phyloP scores from a whole-genome alignment of 2,888 invertebrate genomes.

The Luperina nickerlii region DNA sequence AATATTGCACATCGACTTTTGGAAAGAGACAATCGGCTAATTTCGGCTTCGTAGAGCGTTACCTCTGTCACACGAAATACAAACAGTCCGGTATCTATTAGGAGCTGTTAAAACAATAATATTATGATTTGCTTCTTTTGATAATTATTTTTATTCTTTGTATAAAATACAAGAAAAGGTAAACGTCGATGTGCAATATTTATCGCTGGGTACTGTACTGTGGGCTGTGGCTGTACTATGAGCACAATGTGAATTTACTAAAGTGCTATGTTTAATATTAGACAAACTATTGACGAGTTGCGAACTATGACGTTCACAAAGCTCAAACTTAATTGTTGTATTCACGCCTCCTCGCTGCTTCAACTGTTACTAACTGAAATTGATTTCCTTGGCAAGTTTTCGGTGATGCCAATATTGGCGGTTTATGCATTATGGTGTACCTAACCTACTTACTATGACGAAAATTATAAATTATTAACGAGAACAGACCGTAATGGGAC shows the following conservation, averaged over 20 bases:
- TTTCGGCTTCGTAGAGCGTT: too few species aligned
- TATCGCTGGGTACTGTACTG: background rate
- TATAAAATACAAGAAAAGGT: too few species aligned
- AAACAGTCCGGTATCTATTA: too few species aligned
- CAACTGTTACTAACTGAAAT: constrained; percentile 52
- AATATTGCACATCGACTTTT: too few species aligned
- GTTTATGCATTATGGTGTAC: background rate
- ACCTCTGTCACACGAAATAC: too few species aligned
- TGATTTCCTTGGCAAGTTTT: constrained; percentile 45
- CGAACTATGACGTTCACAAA: constrained; percentile 48
- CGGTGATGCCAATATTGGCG: constrained; percentile 26
- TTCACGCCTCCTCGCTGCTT: constrained; percentile 36
- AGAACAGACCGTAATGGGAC: background rate
- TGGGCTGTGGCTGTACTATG: background rate
- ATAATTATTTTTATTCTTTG: too few species aligned
- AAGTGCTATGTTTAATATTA: constrained; percentile 25
- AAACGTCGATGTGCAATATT: too few species aligned
- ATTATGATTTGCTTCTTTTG: too few species aligned
- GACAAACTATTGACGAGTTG: constrained; percentile 42
- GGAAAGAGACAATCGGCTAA: too few species aligned
- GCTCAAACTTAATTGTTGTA: constrained; percentile 56
- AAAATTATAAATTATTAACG: background rate
- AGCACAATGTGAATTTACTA: background rate
- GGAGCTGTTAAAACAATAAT: too few species aligned
- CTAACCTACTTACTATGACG: background rate